These are phyloP conservation scores for Lepidocyrtinus sp. DNA, from an alignment of 2,888 invertebrate species.

Conservation along the genomic window DNA sequence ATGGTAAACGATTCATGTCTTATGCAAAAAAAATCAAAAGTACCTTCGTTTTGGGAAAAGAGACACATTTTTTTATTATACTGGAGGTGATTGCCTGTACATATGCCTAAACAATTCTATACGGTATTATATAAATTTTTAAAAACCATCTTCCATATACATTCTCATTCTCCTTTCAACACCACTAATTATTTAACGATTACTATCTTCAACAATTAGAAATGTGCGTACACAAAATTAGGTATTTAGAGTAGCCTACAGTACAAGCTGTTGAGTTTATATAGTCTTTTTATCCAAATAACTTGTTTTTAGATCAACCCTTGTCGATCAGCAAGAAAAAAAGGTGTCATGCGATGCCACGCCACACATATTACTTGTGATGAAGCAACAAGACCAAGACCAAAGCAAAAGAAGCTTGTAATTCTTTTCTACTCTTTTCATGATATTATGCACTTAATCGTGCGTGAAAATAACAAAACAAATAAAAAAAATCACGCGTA, in stretches of 20 bases:
- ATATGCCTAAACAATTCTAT: background rate
- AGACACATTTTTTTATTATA: background rate
- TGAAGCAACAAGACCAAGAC: conserved; percentile 7
- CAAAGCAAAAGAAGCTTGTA: conserved; percentile 19
- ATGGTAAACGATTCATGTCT: background rate
- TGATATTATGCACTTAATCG: conserved; percentile 30
- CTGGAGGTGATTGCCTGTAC: background rate
- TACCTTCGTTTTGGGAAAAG: background rate
- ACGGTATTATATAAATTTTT: background rate
- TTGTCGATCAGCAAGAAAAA: conserved; percentile 35
- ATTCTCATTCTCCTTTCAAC: background rate
- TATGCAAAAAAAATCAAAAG: background rate
- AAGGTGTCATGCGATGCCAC: conserved; percentile 6
- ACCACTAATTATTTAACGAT: background rate
- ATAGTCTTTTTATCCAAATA: conserved; percentile 4
- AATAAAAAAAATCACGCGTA: background rate
- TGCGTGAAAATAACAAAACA: conserved; percentile 30
- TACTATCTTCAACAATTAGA: background rate
- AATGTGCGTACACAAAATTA: background rate
- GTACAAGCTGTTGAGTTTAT: too few species aligned
- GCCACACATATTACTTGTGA: background rate
- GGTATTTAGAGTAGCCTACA: too few species aligned
- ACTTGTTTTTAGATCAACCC: conserved; percentile 12
- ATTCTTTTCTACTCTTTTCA: background rate
- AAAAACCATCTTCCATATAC: background rate